These are phyloP conservation scores for Chrysina gloriosa DNA, from an alignment of 2,888 invertebrate species.

Conservation along the genomic window DNA sequence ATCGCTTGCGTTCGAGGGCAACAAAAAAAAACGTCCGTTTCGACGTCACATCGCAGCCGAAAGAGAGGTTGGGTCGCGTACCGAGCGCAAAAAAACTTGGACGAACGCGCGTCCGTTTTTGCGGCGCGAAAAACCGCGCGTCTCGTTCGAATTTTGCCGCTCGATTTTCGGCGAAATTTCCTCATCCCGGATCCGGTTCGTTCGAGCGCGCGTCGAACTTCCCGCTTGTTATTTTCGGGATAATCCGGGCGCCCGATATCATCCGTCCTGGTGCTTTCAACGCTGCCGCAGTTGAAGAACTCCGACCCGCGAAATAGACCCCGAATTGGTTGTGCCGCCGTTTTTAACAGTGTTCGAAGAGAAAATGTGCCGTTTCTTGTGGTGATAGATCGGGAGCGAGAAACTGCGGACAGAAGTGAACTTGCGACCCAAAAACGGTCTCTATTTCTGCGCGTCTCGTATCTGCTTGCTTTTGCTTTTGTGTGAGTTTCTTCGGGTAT, in stretches of 20 bases:
- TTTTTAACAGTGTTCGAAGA: neutral
- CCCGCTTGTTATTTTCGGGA: neutral
- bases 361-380: neutral
- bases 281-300: slow-evolving; percentile 22
- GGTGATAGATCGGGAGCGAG: neutral
- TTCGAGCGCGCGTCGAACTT: no score
- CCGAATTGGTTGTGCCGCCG: neutral
- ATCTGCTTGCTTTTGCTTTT: neutral
- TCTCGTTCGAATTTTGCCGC: no score
- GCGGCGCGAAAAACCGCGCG: neutral
- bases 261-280: slow-evolving; percentile 23
- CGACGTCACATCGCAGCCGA: slow-evolving; percentile 41
- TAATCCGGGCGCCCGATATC: neutral
- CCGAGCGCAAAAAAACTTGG: neutral
- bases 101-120: no score
- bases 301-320: no score
- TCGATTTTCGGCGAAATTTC: neutral
- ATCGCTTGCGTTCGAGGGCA: neutral
- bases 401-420: neutral
- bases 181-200: neutral
- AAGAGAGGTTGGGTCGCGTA: neutral
- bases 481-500: neutral
- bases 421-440: neutral
- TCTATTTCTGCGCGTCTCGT: neutral
- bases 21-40: slow-evolving; percentile 44